A percentile compares a stretch with the other conserved stretches of the same genome.
Evolutionary conservation across 2,797 vertebrate genomes (phyloP).

Genomic region (Bradypodion pumilum): DNA sequence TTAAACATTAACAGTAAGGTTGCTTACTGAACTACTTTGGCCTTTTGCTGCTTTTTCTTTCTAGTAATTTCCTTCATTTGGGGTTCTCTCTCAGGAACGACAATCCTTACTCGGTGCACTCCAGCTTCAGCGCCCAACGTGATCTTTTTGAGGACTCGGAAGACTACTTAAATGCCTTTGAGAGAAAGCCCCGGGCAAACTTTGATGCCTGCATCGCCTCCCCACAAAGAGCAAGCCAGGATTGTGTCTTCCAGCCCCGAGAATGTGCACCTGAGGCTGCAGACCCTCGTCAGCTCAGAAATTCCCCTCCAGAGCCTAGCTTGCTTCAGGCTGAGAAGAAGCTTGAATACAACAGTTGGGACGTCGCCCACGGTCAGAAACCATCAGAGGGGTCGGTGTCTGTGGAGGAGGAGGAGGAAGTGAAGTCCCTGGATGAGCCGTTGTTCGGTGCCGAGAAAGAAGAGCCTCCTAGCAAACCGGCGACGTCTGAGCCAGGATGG

Average conservation of each 20-base stretch:
- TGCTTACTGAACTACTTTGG: too few species aligned
- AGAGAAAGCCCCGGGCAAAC: constrained; percentile 78
- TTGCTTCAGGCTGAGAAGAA: constrained; percentile 82
- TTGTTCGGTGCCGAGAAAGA: constrained; percentile 79
- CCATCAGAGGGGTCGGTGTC: constrained; percentile 61
- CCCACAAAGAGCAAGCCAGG: constrained; percentile 76
- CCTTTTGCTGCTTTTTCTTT: too few species aligned
- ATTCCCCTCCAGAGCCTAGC: constrained; percentile 77
- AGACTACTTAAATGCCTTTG: constrained; percentile 83
- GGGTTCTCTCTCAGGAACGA: constrained; percentile 81
- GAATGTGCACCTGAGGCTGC: constrained; percentile 75
- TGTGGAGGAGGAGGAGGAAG: constrained; percentile 64
- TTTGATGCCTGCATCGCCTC: constrained; percentile 73
- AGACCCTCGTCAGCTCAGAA: constrained; percentile 68
- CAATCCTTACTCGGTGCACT: constrained; percentile 73
- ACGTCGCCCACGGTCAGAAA: constrained; percentile 78
- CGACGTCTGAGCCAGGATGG: constrained; percentile 81
- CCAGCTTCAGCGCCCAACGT: constrained; percentile 74
- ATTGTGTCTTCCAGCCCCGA: constrained; percentile 77
- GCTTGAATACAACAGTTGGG: constrained; percentile 78
- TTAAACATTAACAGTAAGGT: background rate
- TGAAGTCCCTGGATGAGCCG: constrained; percentile 77
- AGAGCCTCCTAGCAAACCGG: constrained; percentile 76
- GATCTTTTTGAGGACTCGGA: constrained; percentile 88
- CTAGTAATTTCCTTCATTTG: constrained; percentile 41